Percentiles rank a stretch among this genome's conserved stretches.
These are phyloP conservation scores for Adelosebastes latens DNA, from an alignment of 2,797 vertebrate species.

Conservation along the genomic window DNA sequence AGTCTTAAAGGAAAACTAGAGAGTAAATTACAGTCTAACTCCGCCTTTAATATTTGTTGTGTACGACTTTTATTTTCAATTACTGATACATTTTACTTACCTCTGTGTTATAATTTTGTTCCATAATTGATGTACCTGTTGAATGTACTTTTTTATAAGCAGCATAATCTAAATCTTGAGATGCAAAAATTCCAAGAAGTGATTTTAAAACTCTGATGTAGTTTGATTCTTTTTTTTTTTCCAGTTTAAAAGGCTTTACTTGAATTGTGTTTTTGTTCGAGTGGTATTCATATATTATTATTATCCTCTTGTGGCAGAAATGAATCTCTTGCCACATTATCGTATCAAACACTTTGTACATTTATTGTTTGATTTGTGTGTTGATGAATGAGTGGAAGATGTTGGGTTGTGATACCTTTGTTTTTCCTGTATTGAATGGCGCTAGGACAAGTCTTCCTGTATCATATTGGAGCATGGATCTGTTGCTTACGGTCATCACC, in stretches of 20 bases:
- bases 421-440: not conserved
- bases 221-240: conserved; percentile 28
- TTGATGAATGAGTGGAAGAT: conserved; percentile 17
- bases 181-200: conserved; percentile 65
- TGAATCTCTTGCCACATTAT: conserved; percentile 10
- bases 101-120: conserved; percentile 61
- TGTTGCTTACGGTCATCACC: not conserved
- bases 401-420: not conserved
- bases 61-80: conserved; percentile 11
- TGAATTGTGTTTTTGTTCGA: conserved; percentile 62
- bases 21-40: conserved; percentile 10
- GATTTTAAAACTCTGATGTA: conserved; percentile 42
- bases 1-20: not conserved
- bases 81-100: conserved; percentile 49
- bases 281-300: conserved; percentile 26
- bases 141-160: conserved; percentile 81
- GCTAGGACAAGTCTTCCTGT: conserved; percentile 62
- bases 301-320: conserved; percentile 22
- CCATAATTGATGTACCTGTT: conserved; percentile 69
- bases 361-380: conserved; percentile 21
- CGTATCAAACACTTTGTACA: conserved; percentile 43
- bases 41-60: conserved; percentile 20
- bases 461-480: conserved; percentile 18
- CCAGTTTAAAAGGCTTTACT: conserved; percentile 63
- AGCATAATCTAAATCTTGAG: conserved; percentile 66